A percentile compares a stretch with the other conserved stretches of the same genome.
Evolutionary conservation across 2,888 invertebrate genomes (phyloP).

Genomic region (Coenonympha arcania): DNA sequence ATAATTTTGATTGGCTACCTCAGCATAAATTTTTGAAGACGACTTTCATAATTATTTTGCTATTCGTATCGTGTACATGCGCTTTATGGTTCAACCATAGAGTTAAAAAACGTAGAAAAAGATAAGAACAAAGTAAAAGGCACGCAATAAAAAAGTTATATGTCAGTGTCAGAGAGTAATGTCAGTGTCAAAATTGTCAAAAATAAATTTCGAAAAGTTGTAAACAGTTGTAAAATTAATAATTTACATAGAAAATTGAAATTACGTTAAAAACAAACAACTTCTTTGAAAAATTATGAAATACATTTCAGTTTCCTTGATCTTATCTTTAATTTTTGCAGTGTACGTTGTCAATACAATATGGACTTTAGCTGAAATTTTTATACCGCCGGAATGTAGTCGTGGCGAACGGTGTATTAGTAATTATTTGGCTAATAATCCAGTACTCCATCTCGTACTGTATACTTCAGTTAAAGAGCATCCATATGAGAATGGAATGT

Average conservation of each 20-base stretch:
- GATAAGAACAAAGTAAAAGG: too few species aligned
- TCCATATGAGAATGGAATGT: constrained; percentile 69
- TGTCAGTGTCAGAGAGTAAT: too few species aligned
- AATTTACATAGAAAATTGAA: background rate
- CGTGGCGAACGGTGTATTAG: constrained; percentile 77
- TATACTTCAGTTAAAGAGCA: constrained; percentile 78
- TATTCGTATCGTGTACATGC: too few species aligned
- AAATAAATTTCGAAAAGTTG: background rate
- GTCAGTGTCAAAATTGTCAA: background rate
- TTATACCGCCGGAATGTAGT: constrained; percentile 80
- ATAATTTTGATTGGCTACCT: too few species aligned
- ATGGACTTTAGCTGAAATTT: constrained; percentile 82
- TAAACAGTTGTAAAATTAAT: too few species aligned
- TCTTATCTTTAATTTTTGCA: constrained; percentile 78
- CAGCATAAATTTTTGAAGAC: too few species aligned
- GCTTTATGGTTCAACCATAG: too few species aligned
- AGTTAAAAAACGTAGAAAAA: too few species aligned
- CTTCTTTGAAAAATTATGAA: constrained; percentile 42
- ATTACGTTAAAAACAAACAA: background rate
- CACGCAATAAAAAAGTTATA: too few species aligned
- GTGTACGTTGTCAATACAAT: constrained; percentile 82
- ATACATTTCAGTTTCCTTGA: constrained; percentile 75
- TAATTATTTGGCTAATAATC: constrained; percentile 79
- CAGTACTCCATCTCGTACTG: constrained; percentile 79
- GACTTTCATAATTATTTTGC: too few species aligned